Evolutionary conservation across 1,140 invertebrate genomes (phyloP).

Genomic region (Apis florea): DNA sequence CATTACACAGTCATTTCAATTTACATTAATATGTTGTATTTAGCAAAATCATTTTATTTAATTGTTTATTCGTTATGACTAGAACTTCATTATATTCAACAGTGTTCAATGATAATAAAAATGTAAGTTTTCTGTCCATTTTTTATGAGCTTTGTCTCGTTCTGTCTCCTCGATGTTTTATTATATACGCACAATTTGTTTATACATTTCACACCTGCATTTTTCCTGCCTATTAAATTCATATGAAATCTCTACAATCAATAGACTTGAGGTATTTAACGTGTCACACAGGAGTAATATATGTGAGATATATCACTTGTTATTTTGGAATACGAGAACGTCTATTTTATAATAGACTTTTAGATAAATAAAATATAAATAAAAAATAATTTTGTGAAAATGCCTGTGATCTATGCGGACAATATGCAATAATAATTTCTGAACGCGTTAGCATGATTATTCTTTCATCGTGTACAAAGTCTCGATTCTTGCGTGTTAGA

Average conservation of each 20-base stretch:
- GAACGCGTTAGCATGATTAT: constrained; percentile 33
- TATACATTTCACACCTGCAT: neutral
- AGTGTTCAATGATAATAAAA: neutral
- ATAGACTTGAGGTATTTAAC: neutral
- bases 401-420: constrained; percentile 10
- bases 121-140: neutral
- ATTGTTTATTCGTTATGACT: neutral
- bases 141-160: neutral
- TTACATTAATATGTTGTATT: neutral
- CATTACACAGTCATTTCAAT: neutral
- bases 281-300: neutral
- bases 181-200: constrained; percentile 23
- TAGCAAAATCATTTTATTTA: neutral
- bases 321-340: no score
- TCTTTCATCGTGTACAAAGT: constrained; percentile 14
- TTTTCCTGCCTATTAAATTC: neutral
- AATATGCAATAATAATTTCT: constrained; percentile 45
- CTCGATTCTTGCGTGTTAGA: constrained; percentile 52
- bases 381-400: neutral
- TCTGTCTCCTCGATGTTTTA: neutral
- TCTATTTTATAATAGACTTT: neutral
- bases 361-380: neutral
- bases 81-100: neutral
- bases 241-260: neutral
- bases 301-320: neutral